These are phyloP conservation scores for Poecile atricapillus DNA, from an alignment of 2,113 vertebrate species.

Conservation along the genomic window DNA sequence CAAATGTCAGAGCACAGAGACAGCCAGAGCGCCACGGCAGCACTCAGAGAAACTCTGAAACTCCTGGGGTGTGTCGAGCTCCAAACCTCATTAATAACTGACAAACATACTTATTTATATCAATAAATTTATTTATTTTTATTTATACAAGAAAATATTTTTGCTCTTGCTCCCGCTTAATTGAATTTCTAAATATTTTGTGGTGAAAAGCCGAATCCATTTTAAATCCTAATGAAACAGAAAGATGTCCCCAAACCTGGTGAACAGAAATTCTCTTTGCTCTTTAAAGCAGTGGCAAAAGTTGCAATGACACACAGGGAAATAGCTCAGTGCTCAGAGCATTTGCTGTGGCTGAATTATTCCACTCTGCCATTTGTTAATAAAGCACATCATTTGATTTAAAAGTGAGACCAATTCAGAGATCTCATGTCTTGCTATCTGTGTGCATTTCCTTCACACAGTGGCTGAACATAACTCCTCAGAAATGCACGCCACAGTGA, in stretches of 20 bases:
- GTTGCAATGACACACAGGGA: not conserved
- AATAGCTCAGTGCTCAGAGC: not conserved
- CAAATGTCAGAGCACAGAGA: fast-evolving
- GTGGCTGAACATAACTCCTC: not conserved
- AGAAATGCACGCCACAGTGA: not conserved
- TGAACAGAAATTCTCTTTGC: not conserved
- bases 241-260: not conserved
- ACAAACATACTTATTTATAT: not conserved
- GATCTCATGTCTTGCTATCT: not conserved
- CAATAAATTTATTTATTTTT: too few species aligned
- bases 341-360: not conserved
- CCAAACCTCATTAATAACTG: not conserved
- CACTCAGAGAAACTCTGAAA: not conserved
- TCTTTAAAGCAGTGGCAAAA: not conserved
- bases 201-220: not conserved
- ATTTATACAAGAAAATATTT: not conserved
- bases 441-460: not conserved
- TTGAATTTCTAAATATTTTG: not conserved
- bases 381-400: slow-evolving; percentile 1
- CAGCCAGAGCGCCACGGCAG: fast-evolving
- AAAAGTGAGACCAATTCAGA: slow-evolving; percentile 1
- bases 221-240: not conserved
- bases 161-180: not conserved
- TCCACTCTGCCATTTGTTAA: not conserved
- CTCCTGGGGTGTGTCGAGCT: not conserved